phyloP scores from a whole-genome alignment of 2,113 vertebrate species.

The Crotalus tigris region DNA sequence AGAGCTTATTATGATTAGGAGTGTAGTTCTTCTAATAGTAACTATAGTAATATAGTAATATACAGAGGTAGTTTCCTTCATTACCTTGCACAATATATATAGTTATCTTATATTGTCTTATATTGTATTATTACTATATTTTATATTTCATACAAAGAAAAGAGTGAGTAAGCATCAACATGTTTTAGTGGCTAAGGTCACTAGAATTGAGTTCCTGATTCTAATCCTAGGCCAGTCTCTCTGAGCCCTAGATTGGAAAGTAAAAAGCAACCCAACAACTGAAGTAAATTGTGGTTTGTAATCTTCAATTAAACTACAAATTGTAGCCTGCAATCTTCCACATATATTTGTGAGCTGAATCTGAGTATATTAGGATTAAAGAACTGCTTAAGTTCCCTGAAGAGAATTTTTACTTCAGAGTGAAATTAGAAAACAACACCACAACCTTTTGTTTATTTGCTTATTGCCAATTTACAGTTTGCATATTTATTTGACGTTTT shows the following conservation, averaged over 20 bases:
- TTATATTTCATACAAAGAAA: background rate
- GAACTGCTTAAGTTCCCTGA: background rate
- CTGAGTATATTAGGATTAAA: background rate
- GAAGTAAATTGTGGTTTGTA: background rate
- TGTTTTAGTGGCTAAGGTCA: background rate
- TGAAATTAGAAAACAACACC: background rate
- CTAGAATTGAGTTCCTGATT: background rate
- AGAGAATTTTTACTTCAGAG: background rate
- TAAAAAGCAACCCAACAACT: background rate
- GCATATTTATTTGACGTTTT: background rate
- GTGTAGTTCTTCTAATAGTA: background rate
- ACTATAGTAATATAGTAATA: background rate
- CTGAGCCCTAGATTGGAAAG: background rate
- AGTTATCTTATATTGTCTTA: no score
- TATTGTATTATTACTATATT: background rate
- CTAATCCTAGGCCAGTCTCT: background rate
- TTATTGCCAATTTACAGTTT: background rate
- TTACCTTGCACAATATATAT: background rate
- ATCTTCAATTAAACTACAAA: background rate
- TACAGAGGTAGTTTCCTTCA: background rate
- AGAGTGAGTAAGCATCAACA: background rate
- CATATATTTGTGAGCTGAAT: background rate
- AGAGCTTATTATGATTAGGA: background rate
- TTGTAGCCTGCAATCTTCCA: background rate
- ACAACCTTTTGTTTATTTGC: background rate